Conservation (phyloP, 2,113 vertebrate species). For the human region GRCh38 chr7:132576001-132576500, state of each 20-base stretch:
- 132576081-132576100: background rate
- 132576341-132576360: background rate
- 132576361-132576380: background rate
- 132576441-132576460: slow-evolving; percentile 78
- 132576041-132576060: background rate
- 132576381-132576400: background rate
- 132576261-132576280: background rate
- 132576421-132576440: slow-evolving; percentile 64
- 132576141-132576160: slow-evolving; percentile 37
- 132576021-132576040: slow-evolving; percentile 34
- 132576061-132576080: slow-evolving; percentile 7
- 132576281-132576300: background rate
- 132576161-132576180: background rate
- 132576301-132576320: background rate
- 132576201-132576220: slow-evolving; percentile 42
- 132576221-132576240: slow-evolving; percentile 72
- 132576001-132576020: slow-evolving; percentile 58
- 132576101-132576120: background rate
- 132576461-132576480: slow-evolving; percentile 81
- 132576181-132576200: slow-evolving; percentile 40
- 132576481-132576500: slow-evolving; percentile 71
- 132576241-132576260: slow-evolving; percentile 67
- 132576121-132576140: slow-evolving; percentile 56
- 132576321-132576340: slow-evolving; percentile 59
- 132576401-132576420: slow-evolving; percentile 60